Percentiles rank a stretch among this genome's conserved stretches.
Conservation (phyloP, 2,888 invertebrate species). For the Clitarchus hookeri region DNA sequence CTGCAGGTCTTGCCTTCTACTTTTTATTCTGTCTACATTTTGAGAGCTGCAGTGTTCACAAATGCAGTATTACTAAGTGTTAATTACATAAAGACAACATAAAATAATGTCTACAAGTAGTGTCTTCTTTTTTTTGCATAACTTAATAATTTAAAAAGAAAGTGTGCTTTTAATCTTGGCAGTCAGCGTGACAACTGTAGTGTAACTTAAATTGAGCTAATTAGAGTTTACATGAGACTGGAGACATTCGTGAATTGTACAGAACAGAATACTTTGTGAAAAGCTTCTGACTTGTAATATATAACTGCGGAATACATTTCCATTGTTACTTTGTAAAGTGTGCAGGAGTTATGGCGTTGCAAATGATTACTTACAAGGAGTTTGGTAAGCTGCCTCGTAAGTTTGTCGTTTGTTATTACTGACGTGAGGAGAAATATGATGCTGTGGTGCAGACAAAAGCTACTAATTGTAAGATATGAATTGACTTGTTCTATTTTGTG, state of each 20-base stretch:
- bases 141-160: neutral
- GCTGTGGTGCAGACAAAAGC: slow-evolving; percentile 17
- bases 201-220: neutral
- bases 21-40: slow-evolving; percentile 14
- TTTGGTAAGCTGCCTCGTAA: neutral
- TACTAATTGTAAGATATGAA: slow-evolving; percentile 34
- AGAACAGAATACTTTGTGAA: neutral
- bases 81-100: neutral
- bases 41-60: neutral
- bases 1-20: neutral
- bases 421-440: neutral
- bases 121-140: neutral
- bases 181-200: neutral
- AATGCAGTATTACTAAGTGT: neutral
- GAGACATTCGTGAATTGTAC: slow-evolving; percentile 3
- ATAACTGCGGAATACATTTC: neutral
- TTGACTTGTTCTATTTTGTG: slow-evolving; percentile 44
- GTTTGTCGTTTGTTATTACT: neutral
- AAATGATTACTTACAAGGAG: neutral
- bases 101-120: neutral
- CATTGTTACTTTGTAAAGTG: slow-evolving; percentile 4
- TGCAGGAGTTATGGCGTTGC: neutral
- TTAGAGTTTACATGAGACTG: neutral
- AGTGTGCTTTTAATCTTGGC: neutral
- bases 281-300: slow-evolving; percentile 1